Conservation (phyloP, 2,113 vertebrate genomes). For the Seriola rivoliana region DNA sequence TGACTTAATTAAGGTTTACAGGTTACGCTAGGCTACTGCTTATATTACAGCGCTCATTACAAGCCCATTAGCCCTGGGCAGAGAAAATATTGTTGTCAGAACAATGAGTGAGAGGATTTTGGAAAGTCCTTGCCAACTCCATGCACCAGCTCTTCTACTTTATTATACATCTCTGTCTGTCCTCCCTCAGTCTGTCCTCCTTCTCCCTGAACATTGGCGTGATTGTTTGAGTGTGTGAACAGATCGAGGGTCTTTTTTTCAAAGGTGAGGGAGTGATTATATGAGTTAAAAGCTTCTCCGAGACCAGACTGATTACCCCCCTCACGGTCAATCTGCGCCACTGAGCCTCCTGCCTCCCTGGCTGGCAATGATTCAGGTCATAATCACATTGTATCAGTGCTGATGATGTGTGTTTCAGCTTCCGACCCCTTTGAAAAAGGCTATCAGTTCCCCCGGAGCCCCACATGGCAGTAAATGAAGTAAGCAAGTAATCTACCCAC, state of each 20-base stretch:
- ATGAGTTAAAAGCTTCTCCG: constrained; percentile 67
- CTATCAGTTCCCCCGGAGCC: constrained; percentile 68
- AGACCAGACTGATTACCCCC: constrained; percentile 70
- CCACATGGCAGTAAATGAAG: constrained; percentile 75
- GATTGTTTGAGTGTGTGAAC: constrained; percentile 52
- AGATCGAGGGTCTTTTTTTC: constrained; percentile 47
- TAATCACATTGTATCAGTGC: constrained; percentile 75
- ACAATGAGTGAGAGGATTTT: constrained; percentile 73
- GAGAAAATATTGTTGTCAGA: constrained; percentile 82
- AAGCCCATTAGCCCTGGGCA: constrained; percentile 79
- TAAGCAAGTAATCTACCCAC: constrained; percentile 78
- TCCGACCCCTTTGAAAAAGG: constrained; percentile 65
- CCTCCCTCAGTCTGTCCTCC: constrained; percentile 26
- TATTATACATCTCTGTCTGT: constrained; percentile 50
- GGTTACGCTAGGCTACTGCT: constrained; percentile 80
- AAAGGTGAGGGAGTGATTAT: constrained; percentile 61
- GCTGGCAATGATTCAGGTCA: constrained; percentile 73
- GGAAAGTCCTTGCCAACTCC: constrained; percentile 58
- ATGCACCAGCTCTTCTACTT: constrained; percentile 51
- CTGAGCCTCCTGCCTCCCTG: constrained; percentile 55
- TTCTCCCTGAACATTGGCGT: constrained; percentile 23
- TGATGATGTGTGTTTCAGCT: constrained; percentile 73
- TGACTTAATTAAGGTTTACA: constrained; percentile 85
- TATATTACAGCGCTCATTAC: constrained; percentile 83
- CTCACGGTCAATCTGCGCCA: constrained; percentile 67